Evolutionary conservation across 2,113 vertebrate genomes (phyloP).

Genomic region (Sardina pilchardus): DNA sequence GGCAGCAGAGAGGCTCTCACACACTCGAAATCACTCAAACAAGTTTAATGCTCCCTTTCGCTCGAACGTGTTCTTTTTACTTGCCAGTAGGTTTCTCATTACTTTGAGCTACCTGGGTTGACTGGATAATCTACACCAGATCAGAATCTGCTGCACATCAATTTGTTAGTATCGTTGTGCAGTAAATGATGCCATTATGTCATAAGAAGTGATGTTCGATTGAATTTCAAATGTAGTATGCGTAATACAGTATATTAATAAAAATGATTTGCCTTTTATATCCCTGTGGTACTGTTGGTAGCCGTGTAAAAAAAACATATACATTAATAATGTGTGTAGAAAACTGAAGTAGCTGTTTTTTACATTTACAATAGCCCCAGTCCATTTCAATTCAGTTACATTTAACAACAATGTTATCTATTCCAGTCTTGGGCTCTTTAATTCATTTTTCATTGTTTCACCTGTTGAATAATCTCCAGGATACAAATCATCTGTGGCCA

Average conservation of each 20-base stretch:
- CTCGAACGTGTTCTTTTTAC: not conserved
- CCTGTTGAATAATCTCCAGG: not conserved
- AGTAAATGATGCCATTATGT: not conserved
- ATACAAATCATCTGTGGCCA: not conserved
- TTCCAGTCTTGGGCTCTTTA: not conserved
- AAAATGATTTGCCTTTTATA: no score
- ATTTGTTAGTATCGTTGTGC: not conserved
- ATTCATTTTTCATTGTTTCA: not conserved
- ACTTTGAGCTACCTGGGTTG: not conserved
- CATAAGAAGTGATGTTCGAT: not conserved
- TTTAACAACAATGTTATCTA: not conserved
- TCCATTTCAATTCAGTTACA: not conserved
- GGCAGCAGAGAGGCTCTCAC: slow-evolving; percentile 1
- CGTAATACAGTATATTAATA: no score
- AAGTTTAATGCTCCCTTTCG: not conserved
- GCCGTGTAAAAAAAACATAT: not conserved
- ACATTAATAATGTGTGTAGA: not conserved
- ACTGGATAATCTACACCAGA: not conserved
- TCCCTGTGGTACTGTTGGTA: not conserved
- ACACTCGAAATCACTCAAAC: not conserved
- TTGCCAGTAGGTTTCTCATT: not conserved
- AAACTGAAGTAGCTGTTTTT: not conserved
- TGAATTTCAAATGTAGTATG: no score
- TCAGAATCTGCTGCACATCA: not conserved
- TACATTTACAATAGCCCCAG: not conserved